Evolutionary conservation across 1,140 invertebrate species (phyloP).

Genomic region (Lordiphosa collinella): DNA sequence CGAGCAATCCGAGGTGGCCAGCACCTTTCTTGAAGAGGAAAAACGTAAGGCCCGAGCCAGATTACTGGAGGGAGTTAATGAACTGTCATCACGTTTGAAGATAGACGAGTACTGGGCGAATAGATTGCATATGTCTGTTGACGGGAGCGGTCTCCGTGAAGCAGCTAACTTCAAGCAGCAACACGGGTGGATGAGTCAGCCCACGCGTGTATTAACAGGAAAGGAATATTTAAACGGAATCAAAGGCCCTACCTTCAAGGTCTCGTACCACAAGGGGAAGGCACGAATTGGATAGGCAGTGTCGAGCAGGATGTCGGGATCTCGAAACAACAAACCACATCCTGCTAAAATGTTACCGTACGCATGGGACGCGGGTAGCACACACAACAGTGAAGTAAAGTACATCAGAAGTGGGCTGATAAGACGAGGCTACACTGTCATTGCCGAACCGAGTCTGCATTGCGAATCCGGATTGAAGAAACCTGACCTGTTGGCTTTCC

Average conservation of each 20-base stretch:
- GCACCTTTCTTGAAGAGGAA: too few relatives aligned
- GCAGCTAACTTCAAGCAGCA: constrained; percentile 9
- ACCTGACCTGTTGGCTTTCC: constrained; percentile 1
- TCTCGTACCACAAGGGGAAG: constrained; percentile 1
- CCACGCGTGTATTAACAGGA: constrained; percentile 79
- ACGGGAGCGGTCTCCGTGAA: constrained; percentile 20
- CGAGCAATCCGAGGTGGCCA: too few relatives aligned
- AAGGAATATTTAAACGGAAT: constrained; percentile 79
- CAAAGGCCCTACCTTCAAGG: constrained; percentile 22
- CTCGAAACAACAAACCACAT: constrained; percentile 22
- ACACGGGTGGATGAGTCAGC: constrained; percentile 13
- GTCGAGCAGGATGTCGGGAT: constrained; percentile 17
- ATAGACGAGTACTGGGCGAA: too few relatives aligned
- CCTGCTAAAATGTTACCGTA: constrained; percentile 1
- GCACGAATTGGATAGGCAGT: constrained; percentile 5
- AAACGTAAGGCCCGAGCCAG: too few relatives aligned
- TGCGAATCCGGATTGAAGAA: background rate
- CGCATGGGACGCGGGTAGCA: constrained; percentile 3
- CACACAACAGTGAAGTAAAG: constrained; percentile 6
- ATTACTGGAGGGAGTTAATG: too few relatives aligned
- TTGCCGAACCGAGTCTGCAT: constrained; percentile 5
- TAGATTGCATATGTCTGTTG: constrained; percentile 1
- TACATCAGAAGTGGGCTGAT: background rate
- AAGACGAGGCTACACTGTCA: background rate
- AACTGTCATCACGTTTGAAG: too few relatives aligned